Evolutionary conservation across 1,140 invertebrate genomes (phyloP).

Genomic region (Ceratina australensis): DNA sequence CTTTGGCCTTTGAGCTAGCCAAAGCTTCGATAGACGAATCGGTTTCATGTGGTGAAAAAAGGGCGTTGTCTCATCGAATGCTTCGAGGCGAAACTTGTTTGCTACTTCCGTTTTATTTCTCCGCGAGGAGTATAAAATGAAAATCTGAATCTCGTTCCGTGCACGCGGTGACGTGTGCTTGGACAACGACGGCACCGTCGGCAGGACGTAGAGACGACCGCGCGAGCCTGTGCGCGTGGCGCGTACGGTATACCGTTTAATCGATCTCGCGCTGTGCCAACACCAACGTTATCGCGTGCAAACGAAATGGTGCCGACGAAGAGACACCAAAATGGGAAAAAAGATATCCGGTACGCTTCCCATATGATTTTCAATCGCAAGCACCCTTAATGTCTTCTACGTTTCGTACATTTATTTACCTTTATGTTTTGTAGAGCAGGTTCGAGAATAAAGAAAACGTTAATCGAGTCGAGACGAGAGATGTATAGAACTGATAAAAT

Average conservation of each 20-base stretch:
- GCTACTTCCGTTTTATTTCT: neutral
- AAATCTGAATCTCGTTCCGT: neutral
- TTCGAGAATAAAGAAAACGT: too few species aligned
- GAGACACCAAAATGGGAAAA: neutral
- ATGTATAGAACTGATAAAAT: too few species aligned
- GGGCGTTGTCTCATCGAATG: slow-evolving; percentile 37
- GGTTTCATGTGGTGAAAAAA: neutral
- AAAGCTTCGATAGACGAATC: too few species aligned
- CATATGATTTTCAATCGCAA: too few species aligned
- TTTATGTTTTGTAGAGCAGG: too few species aligned
- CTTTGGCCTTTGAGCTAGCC: too few species aligned
- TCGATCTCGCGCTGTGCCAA: slow-evolving; percentile 35
- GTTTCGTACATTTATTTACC: neutral
- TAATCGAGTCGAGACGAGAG: too few species aligned
- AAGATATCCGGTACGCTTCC: neutral
- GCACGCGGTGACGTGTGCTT: neutral
- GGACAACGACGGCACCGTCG: neutral
- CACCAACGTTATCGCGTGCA: slow-evolving; percentile 43
- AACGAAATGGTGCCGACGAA: slow-evolving; percentile 4
- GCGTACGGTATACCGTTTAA: slow-evolving; percentile 28
- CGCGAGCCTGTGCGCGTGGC: slow-evolving; percentile 18
- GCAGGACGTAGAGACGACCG: neutral
- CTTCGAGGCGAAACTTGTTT: neutral
- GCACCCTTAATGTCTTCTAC: too few species aligned
- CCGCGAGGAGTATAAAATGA: neutral